Percentiles rank a stretch among this genome's conserved stretches.
phyloP scores from a whole-genome alignment of 1,140 invertebrate genomes.

The Pseudachorutes palmiensis region DNA sequence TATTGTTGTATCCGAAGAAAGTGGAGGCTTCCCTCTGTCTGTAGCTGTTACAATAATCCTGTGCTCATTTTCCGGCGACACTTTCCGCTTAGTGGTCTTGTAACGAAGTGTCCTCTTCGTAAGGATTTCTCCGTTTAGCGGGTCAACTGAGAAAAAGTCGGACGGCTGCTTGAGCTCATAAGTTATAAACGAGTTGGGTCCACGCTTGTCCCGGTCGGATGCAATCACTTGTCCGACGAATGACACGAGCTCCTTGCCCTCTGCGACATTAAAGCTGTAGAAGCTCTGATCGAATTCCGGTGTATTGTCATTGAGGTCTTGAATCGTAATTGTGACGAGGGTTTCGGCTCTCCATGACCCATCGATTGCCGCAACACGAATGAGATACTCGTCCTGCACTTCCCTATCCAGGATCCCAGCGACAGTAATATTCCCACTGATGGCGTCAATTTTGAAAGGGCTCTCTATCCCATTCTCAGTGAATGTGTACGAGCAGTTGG shows the following conservation, averaged over 20 bases:
- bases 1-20: conserved; percentile 72
- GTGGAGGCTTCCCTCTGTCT: conserved; percentile 85
- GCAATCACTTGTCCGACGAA: conserved; percentile 83
- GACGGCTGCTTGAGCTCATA: conserved; percentile 84
- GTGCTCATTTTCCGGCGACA: conserved; percentile 80
- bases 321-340: conserved; percentile 80
- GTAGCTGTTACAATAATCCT: conserved; percentile 69
- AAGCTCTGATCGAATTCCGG: conserved; percentile 79
- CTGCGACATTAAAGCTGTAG: conserved; percentile 84
- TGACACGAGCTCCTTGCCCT: conserved; percentile 65
- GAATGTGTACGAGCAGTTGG: conserved; percentile 79
- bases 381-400: conserved; percentile 78
- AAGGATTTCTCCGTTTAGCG: conserved; percentile 77
- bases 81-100: conserved; percentile 57
- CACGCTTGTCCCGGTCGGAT: conserved; percentile 79
- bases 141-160: conserved; percentile 80
- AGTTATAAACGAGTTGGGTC: conserved; percentile 86
- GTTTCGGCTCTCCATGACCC: conserved; percentile 83
- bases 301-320: conserved; percentile 86
- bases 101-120: conserved; percentile 74
- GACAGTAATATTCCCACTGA: conserved; percentile 85
- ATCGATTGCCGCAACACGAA: conserved; percentile 78
- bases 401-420: conserved; percentile 74
- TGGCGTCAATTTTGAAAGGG: conserved; percentile 79
- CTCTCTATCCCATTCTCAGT: conserved; percentile 54